These are phyloP conservation scores for Acrobasis consociella DNA, from an alignment of 2,888 invertebrate species.

Conservation along the genomic window DNA sequence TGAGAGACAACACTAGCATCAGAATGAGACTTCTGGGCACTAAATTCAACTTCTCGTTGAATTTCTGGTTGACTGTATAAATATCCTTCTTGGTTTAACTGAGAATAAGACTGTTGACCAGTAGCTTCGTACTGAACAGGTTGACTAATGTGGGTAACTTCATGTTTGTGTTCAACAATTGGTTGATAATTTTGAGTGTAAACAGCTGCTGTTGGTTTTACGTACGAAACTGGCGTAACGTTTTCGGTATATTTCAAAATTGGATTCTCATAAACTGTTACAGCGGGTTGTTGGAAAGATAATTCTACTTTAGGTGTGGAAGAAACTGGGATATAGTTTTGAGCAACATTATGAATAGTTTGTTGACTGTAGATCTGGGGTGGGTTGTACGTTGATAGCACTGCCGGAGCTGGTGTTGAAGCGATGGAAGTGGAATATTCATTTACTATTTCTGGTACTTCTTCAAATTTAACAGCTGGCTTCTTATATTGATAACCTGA, in stretches of 20 bases:
- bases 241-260: slow-evolving; percentile 57
- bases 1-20: slow-evolving; percentile 71
- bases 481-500: slow-evolving; percentile 40
- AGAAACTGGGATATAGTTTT: slow-evolving; percentile 50
- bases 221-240: slow-evolving; percentile 54
- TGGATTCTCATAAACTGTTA: slow-evolving; percentile 63
- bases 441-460: slow-evolving; percentile 51
- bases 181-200: slow-evolving; percentile 63
- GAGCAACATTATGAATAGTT: slow-evolving; percentile 62
- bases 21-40: slow-evolving; percentile 55
- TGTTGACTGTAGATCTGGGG: slow-evolving; percentile 66
- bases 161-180: slow-evolving; percentile 50
- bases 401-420: slow-evolving; percentile 42
- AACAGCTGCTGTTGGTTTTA: slow-evolving; percentile 57
- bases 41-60: slow-evolving; percentile 58
- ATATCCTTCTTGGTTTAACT: slow-evolving; percentile 56
- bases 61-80: slow-evolving; percentile 71
- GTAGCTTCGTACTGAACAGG: slow-evolving; percentile 52
- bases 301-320: slow-evolving; percentile 55
- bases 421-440: slow-evolving; percentile 50
- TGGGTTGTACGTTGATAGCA: slow-evolving; percentile 58
- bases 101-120: slow-evolving; percentile 45
- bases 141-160: slow-evolving; percentile 54
- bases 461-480: slow-evolving; percentile 50
- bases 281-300: slow-evolving; percentile 50